Conservation (phyloP, 2,797 vertebrate genomes). For the Presbytis comata region DNA sequence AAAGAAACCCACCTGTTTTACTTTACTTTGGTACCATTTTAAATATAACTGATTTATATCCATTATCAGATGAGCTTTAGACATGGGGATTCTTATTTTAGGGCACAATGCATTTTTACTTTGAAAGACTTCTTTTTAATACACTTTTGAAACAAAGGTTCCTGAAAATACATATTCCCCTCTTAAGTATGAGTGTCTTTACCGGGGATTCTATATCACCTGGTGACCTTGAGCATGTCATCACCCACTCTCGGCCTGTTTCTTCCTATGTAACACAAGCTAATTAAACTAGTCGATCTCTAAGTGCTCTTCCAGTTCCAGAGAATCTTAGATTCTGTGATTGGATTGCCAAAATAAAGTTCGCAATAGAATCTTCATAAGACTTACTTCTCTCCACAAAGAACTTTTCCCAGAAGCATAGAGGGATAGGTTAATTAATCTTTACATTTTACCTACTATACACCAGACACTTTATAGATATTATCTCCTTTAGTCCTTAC, state of each 20-base stretch:
- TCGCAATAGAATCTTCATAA: neutral
- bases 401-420: neutral
- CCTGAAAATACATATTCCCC: neutral
- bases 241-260: conserved; percentile 45
- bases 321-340: conserved; percentile 2
- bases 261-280: conserved; percentile 44
- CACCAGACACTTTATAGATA: neutral
- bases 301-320: conserved; percentile 6
- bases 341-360: conserved; percentile 28
- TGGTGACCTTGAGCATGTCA: conserved; percentile 10
- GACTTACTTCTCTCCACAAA: neutral
- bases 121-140: conserved; percentile 27
- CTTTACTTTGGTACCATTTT: conserved; percentile 37
- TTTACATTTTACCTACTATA: neutral
- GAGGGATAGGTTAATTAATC: neutral
- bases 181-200: conserved; percentile 24
- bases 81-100: neutral
- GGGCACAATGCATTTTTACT: neutral
- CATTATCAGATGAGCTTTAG: conserved; percentile 11
- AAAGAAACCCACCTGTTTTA: conserved; percentile 25
- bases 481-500: conserved; percentile 19
- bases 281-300: conserved; percentile 50
- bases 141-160: conserved; percentile 40
- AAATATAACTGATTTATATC: conserved; percentile 32
- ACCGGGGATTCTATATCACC: neutral